Evolutionary conservation across 1,140 invertebrate species (phyloP).

Genomic region (Battus philenor): DNA sequence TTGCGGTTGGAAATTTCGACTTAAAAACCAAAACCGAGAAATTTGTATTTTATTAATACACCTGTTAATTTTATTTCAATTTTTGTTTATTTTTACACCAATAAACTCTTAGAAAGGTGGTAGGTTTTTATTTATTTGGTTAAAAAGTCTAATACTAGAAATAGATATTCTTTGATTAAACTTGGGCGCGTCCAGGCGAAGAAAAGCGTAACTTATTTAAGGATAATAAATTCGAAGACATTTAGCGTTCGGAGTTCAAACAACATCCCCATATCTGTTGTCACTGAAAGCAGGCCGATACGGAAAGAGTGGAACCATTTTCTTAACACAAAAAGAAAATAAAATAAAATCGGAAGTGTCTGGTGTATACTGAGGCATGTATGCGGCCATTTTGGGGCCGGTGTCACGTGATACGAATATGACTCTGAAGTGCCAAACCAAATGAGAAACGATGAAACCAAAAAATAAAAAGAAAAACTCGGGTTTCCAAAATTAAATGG

Average conservation of each 20-base stretch:
- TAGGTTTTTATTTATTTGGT: too few species aligned
- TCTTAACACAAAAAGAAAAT: conserved; percentile 32
- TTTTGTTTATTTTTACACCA: too few species aligned
- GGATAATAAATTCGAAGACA: conserved; percentile 1
- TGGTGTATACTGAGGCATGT: conserved; percentile 57
- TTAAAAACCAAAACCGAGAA: too few species aligned
- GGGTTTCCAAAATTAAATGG: conserved; percentile 31
- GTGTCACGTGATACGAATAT: conserved; percentile 67
- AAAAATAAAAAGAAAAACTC: conserved; percentile 35
- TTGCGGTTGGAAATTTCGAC: too few species aligned
- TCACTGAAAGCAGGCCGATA: conserved; percentile 57
- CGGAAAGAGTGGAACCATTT: conserved; percentile 46
- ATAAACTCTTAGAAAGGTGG: too few species aligned
- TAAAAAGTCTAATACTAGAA: too few species aligned
- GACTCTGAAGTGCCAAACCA: conserved; percentile 57
- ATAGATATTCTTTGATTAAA: too few species aligned
- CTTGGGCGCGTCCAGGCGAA: background rate
- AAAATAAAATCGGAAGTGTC: conserved; percentile 41
- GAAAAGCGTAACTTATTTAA: conserved; percentile 11
- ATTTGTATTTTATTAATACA: too few species aligned
- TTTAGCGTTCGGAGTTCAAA: too few species aligned
- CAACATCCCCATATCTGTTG: conserved; percentile 54
- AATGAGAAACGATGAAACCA: conserved; percentile 36
- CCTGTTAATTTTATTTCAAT: too few species aligned
- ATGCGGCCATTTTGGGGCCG: conserved; percentile 37